phyloP scores from a whole-genome alignment of 2,888 invertebrate species.

The Allygus modestus region DNA sequence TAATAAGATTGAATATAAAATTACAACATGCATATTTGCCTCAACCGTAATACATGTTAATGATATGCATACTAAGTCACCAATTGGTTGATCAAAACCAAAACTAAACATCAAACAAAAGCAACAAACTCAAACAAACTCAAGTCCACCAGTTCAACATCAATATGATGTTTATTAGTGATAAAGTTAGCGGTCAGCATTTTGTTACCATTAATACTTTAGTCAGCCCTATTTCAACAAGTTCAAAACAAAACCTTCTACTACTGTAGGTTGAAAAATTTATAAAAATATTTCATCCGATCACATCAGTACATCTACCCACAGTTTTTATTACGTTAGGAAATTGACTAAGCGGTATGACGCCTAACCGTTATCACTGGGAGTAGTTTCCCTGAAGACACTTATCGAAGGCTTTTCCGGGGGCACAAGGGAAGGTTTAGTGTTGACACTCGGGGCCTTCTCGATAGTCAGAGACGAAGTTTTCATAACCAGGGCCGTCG shows the following conservation, averaged over 20 bases:
- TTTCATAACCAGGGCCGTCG: constrained; percentile 56
- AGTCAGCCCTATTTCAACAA: not conserved
- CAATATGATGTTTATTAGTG: constrained; percentile 52
- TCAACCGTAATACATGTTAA: constrained; percentile 48
- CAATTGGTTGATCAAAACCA: constrained; percentile 39
- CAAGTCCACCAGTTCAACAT: constrained; percentile 28
- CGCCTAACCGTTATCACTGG: constrained; percentile 56
- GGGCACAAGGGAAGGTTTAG: constrained; percentile 66
- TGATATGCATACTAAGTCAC: constrained; percentile 52
- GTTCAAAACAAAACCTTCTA: not conserved
- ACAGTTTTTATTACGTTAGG: constrained; percentile 3
- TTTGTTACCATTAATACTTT: constrained; percentile 28
- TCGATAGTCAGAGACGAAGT: constrained; percentile 68
- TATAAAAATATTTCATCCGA: constrained; percentile 48
- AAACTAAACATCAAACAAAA: constrained; percentile 27
- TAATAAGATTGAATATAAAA: constrained; percentile 35
- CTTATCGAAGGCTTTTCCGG: constrained; percentile 70
- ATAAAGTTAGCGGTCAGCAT: constrained; percentile 1
- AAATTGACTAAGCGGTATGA: constrained; percentile 31
- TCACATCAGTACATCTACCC: constrained; percentile 24
- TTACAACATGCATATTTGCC: constrained; percentile 38
- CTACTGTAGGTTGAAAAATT: constrained; percentile 40
- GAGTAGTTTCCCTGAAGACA: constrained; percentile 69
- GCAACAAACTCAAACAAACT: not conserved
- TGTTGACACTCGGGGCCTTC: constrained; percentile 65